phyloP scores from a whole-genome alignment of 2,113 vertebrate species.

The Parotia lawesii region DNA sequence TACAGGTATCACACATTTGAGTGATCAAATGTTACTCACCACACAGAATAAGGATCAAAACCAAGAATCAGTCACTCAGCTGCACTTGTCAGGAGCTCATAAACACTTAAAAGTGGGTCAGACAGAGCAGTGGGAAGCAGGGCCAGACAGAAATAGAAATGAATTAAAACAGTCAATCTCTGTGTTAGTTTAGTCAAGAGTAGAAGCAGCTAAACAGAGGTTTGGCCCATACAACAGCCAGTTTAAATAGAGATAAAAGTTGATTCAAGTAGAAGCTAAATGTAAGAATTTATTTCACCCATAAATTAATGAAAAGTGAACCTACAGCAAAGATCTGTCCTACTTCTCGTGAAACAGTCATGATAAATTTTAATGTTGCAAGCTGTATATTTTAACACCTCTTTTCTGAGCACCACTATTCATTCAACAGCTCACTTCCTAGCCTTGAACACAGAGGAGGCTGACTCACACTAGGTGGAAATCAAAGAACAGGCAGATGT shows the following conservation, averaged over 20 bases:
- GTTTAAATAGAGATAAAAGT: background rate
- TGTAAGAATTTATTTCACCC: background rate
- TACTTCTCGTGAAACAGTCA: background rate
- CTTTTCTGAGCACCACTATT: background rate
- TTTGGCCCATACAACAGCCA: background rate
- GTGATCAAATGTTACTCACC: background rate
- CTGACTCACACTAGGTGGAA: slow-evolving; percentile 31
- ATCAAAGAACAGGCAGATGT: slow-evolving; percentile 26
- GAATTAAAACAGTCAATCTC: background rate
- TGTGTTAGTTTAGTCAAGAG: background rate
- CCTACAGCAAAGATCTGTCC: background rate
- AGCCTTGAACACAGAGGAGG: background rate
- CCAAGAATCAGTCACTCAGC: background rate
- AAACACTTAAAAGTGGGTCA: background rate
- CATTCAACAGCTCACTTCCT: slow-evolving; percentile 1
- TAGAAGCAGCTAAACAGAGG: background rate
- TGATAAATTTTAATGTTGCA: slow-evolving; percentile 9
- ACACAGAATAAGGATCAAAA: background rate
- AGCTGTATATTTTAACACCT: background rate
- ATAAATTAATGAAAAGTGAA: background rate
- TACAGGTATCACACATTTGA: background rate
- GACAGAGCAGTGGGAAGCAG: background rate
- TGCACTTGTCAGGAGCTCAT: background rate
- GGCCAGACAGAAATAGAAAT: background rate
- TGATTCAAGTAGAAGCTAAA: background rate